These are phyloP conservation scores for Prochilodus magdalenae DNA, from an alignment of 2,113 vertebrate genomes.

Conservation along the genomic window DNA sequence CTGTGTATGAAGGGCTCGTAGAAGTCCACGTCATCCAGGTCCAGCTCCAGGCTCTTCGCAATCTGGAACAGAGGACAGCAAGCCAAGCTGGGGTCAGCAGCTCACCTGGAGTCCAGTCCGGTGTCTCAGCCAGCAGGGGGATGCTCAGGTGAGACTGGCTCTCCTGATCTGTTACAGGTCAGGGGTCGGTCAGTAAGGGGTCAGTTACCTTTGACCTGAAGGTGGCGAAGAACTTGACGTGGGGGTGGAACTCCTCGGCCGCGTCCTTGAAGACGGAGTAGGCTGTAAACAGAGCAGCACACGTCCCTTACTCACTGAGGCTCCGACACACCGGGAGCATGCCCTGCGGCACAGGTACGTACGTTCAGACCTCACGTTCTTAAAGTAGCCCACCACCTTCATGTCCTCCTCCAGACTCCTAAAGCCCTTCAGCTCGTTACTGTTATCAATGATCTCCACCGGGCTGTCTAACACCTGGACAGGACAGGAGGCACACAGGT, in stretches of 20 bases:
- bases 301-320: neutral
- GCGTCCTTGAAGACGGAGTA: slow-evolving; percentile 86
- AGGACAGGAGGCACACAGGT: no score
- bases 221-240: slow-evolving; percentile 89
- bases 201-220: slow-evolving; percentile 85
- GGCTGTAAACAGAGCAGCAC: slow-evolving; percentile 69
- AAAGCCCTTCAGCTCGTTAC: slow-evolving; percentile 86
- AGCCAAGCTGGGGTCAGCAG: no score
- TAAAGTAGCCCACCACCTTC: slow-evolving; percentile 90
- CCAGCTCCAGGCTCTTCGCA: slow-evolving; percentile 33
- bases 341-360: slow-evolving; percentile 59
- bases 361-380: slow-evolving; percentile 86
- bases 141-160: no score
- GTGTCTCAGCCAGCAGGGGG: no score
- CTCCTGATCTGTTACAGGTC: no score
- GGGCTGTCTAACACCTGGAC: slow-evolving; percentile 82
- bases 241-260: slow-evolving; percentile 90
- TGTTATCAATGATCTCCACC: slow-evolving; percentile 86
- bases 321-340: neutral
- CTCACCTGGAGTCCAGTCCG: no score
- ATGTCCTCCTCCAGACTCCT: slow-evolving; percentile 87
- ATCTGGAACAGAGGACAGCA: slow-evolving; percentile 14
- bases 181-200: neutral
- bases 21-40: slow-evolving; percentile 85
- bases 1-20: slow-evolving; percentile 91